Evolutionary conservation across 92 coral and sea anemone genomes (phyloP).

Genomic region (Zoanthus sansibaricus): DNA sequence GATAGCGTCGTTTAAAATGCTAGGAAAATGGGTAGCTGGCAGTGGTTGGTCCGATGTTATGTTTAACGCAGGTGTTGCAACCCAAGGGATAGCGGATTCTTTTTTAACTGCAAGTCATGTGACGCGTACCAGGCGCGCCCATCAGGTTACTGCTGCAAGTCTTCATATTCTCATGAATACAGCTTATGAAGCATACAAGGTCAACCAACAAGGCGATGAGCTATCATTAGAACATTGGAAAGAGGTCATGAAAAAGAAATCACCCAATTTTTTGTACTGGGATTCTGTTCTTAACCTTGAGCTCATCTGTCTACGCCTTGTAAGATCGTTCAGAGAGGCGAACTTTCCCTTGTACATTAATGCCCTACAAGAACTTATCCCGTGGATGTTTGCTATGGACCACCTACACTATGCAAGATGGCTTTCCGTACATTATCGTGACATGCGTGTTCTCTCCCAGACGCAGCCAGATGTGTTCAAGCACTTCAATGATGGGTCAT

Average conservation of each 20-base stretch:
- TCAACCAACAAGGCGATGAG: neutral
- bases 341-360: conserved; percentile 63
- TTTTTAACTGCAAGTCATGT: neutral
- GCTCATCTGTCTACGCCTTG: conserved; percentile 42
- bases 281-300: conserved; percentile 23
- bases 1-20: neutral
- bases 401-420: neutral
- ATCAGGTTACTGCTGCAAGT: neutral
- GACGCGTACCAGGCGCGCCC: too few relatives aligned
- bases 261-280: conserved; percentile 31
- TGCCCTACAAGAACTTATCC: conserved; percentile 57
- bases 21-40: conserved; percentile 26
- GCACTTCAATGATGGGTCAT: conserved; percentile 43
- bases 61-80: conserved; percentile 24
- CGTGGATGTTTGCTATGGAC: conserved; percentile 75
- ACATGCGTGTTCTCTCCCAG: conserved; percentile 41
- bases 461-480: conserved; percentile 53
- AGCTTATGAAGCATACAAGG: conserved; percentile 16
- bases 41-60: conserved; percentile 17
- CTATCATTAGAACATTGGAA: neutral
- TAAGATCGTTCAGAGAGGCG: neutral
- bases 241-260: neutral
- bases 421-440: neutral
- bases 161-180: conserved; percentile 24
- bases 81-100: conserved; percentile 33